Conservation (phyloP, 2,797 vertebrate species). For the Spinus olivaceus region DNA sequence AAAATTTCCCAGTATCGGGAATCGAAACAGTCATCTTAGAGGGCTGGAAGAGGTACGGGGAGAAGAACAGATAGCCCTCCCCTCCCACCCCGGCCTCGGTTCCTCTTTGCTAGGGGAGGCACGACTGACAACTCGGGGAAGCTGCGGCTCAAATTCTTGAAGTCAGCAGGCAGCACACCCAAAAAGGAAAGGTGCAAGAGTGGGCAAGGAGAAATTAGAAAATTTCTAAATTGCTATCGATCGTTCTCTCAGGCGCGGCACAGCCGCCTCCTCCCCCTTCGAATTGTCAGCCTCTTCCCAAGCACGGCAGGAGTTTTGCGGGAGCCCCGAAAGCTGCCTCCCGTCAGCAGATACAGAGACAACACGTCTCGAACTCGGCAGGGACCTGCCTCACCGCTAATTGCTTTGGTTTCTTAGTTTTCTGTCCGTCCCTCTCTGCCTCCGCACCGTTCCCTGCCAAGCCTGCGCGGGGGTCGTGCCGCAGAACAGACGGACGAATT, state of each 20-base stretch:
- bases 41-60: neutral
- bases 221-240: neutral
- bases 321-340: neutral
- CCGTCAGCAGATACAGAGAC: neutral
- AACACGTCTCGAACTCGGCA: neutral
- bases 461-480: neutral
- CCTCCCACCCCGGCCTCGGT: no score
- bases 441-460: neutral
- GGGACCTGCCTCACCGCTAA: neutral
- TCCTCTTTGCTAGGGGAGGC: neutral
- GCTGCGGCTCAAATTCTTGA: neutral
- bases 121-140: neutral
- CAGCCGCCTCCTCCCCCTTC: neutral
- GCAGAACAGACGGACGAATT: neutral
- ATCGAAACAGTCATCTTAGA: neutral
- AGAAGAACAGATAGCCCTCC: neutral
- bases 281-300: neutral
- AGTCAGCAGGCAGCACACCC: neutral
- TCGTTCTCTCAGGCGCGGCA: neutral
- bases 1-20: conserved; percentile 5
- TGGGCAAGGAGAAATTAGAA: neutral
- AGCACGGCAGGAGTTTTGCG: neutral
- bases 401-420: neutral
- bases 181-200: neutral
- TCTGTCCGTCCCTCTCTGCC: neutral